phyloP scores from a whole-genome alignment of 1,140 invertebrate genomes.

The Bacillus rossius region DNA sequence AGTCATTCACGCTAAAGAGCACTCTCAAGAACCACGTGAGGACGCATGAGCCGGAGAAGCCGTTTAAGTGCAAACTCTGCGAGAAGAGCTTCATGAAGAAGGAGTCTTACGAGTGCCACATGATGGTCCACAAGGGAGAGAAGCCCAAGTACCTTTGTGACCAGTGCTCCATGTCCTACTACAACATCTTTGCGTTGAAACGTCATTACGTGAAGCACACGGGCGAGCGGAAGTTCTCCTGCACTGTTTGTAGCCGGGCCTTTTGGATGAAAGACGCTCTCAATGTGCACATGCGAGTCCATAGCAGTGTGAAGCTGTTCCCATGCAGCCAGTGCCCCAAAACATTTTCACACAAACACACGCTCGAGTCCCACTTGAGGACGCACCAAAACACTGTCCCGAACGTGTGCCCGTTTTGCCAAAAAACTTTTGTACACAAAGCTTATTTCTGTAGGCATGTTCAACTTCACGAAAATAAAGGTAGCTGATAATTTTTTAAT shows the following conservation, averaged over 20 bases:
- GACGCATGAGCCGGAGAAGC: constrained; percentile 7
- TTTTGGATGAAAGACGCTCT: constrained; percentile 36
- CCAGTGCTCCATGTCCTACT: constrained; percentile 9
- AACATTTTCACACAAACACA: constrained; percentile 8
- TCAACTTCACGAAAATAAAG: background rate
- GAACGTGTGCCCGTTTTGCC: background rate
- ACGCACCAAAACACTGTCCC: background rate
- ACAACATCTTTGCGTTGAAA: constrained; percentile 14
- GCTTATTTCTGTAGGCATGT: constrained; percentile 6
- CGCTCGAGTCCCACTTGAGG: constrained; percentile 6
- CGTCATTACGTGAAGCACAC: constrained; percentile 49
- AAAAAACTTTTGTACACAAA: constrained; percentile 11
- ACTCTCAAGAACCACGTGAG: constrained; percentile 11
- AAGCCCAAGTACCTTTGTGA: constrained; percentile 10
- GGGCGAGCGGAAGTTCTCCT: constrained; percentile 72
- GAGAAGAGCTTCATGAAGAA: constrained; percentile 14
- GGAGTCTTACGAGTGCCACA: constrained; percentile 10
- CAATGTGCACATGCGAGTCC: background rate
- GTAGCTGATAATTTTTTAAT: background rate
- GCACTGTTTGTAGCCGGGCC: constrained; percentile 60
- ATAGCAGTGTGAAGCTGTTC: constrained; percentile 8
- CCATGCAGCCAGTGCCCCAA: constrained; percentile 3
- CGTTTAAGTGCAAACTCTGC: constrained; percentile 5
- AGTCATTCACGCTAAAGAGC: constrained; percentile 4
- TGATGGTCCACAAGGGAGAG: constrained; percentile 11